Base-by-base conservation (phyloP, 1,140 invertebrate species). In the Euura lappo region DNA sequence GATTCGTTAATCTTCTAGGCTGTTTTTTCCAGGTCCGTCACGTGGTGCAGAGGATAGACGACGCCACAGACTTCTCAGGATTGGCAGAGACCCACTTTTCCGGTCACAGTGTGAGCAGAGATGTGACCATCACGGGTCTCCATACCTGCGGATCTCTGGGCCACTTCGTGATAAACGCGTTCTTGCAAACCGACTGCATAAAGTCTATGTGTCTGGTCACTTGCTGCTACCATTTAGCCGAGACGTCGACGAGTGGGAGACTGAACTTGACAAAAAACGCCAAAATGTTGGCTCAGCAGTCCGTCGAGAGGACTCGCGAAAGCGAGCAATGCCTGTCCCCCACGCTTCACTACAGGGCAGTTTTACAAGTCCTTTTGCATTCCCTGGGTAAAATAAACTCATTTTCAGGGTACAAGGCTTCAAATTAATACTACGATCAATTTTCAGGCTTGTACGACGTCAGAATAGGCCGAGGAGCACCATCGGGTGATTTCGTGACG, bases 101-200 rank as follows among this genome's bases (percentile, higher is more conserved):
- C 28, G 72, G 86, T 78, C 76, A 80, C 65, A 70, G 74, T 10
- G 65, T 78, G 42, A 75, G 77, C 7, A 71, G 69, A 7, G 80
- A 84, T 70, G 87, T 93, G 68, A 89, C 91, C 70, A 78, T 95
- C 42, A 88, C 91, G 78, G 97, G 97, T 4, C 87, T 98, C 6
- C 97, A 98, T 83, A 97, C 96, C 0, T 98, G 97, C 88, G 97
- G 97, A 1, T 92, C 95, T 84, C 87, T 98, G 3, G 92, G 93
- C 1, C 87, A 95, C 4, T 92, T 92, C 5, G 91, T 93, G 73
- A 86, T 98, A 1, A 90, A 92, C 78, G 88, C 96, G 11, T 98
- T 97, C 83, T 80, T 90, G 43, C 78, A 87, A 11, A 90, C 90
- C 78, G 72, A 86, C 1, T 80, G 88, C 42, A 90, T 93, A 4